phyloP scores from a whole-genome alignment of 2,797 vertebrate species.

The Ptychadena robeensis region DNA sequence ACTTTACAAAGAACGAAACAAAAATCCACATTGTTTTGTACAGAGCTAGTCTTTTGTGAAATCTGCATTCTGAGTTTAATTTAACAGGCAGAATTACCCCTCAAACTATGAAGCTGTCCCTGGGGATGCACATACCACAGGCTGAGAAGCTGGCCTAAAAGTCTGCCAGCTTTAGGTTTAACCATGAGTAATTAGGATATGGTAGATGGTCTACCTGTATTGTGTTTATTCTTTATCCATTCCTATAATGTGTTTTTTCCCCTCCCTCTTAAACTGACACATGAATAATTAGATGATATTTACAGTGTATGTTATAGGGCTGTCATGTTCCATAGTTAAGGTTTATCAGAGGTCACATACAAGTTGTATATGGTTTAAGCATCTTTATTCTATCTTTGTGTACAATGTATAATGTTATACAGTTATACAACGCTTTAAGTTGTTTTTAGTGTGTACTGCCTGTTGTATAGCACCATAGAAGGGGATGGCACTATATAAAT shows the following conservation, averaged over 20 bases:
- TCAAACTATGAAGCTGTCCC: neutral
- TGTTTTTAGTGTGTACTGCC: too few relatives aligned
- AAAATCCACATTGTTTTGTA: neutral
- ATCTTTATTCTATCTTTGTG: too few relatives aligned
- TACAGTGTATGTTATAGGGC: neutral
- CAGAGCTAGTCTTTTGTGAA: neutral
- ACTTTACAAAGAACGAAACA: neutral
- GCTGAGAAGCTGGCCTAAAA: neutral
- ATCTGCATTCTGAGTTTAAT: neutral
- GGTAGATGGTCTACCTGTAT: neutral
- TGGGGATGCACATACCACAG: neutral
- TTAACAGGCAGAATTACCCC: neutral
- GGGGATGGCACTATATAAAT: too few relatives aligned
- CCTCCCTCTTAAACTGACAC: neutral
- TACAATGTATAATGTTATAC: too few relatives aligned
- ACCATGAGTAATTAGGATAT: neutral
- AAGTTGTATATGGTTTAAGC: neutral
- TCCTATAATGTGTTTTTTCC: too few relatives aligned
- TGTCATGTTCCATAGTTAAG: neutral
- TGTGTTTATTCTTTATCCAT: neutral
- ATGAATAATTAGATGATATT: neutral
- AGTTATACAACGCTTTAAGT: too few relatives aligned
- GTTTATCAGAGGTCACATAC: neutral
- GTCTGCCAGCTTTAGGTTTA: neutral
- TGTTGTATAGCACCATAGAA: too few relatives aligned